Conservation (phyloP, 1,140 invertebrate genomes). For the Bombus haemorrhoidalis region DNA sequence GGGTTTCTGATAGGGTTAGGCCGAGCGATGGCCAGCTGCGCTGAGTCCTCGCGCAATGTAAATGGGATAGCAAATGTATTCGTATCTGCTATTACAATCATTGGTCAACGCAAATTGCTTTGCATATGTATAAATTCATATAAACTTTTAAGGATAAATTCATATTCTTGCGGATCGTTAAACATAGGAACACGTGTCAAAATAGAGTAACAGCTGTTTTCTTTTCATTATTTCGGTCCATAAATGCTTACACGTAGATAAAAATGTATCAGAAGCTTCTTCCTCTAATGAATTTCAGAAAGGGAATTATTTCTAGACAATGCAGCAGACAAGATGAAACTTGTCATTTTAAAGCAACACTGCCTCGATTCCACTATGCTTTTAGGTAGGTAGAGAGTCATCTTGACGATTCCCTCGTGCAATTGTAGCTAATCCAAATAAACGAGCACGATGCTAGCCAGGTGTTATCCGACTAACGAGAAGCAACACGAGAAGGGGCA, state of each 20-base stretch:
- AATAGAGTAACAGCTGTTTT: background rate
- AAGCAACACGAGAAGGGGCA: constrained; percentile 59
- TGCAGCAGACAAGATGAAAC: background rate
- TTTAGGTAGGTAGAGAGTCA: background rate
- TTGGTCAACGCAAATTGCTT: background rate
- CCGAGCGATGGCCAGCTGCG: background rate
- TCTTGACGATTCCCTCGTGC: background rate
- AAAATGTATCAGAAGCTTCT: background rate
- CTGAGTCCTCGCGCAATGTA: background rate
- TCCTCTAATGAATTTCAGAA: background rate
- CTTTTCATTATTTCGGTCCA: background rate
- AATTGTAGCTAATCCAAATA: constrained; percentile 50
- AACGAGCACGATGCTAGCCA: constrained; percentile 34
- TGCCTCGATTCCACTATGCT: background rate
- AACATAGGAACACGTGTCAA: background rate
- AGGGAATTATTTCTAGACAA: background rate
- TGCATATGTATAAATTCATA: background rate
- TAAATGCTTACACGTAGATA: background rate
- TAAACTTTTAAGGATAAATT: background rate
- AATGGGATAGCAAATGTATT: background rate
- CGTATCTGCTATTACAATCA: background rate
- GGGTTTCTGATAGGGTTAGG: background rate
- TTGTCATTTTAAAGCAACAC: background rate
- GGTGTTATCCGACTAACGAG: constrained; percentile 61
- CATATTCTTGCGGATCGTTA: background rate